phyloP scores from a whole-genome alignment of 2,888 invertebrate species.

The Dicycla oo region DNA sequence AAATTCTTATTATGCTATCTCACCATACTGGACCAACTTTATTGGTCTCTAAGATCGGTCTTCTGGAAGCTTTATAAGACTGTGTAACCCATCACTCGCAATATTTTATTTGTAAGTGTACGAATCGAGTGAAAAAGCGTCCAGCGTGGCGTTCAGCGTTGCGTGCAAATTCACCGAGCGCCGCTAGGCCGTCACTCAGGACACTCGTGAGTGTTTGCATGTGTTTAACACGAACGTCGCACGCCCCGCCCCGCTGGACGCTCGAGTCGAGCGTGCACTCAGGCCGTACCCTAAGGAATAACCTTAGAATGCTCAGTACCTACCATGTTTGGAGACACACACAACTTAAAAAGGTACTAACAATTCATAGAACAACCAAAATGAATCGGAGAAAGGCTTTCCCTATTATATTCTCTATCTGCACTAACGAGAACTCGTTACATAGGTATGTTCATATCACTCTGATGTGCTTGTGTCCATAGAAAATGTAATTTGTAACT shows the following conservation, averaged over 20 bases:
- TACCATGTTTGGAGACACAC: not conserved
- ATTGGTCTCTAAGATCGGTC: not conserved
- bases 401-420: too few species aligned
- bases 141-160: too few species aligned
- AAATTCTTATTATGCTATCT: not conserved
- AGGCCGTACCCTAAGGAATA: too few species aligned
- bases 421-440: constrained; percentile 19
- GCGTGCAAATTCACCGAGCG: too few species aligned
- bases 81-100: not conserved
- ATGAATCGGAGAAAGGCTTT: not conserved
- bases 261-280: too few species aligned
- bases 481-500: constrained; percentile 49
- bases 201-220: too few species aligned
- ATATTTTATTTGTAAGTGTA: not conserved
- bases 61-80: not conserved
- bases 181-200: too few species aligned
- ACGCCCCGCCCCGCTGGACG: too few species aligned
- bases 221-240: too few species aligned
- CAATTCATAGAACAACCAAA: not conserved
- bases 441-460: constrained; percentile 8
- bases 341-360: too few species aligned
- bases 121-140: too few species aligned
- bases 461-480: constrained; percentile 1
- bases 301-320: not conserved
- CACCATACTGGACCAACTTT: not conserved